Evolutionary conservation across 1,140 invertebrate genomes (phyloP).

Genomic region (Drosophila gunungcola): DNA sequence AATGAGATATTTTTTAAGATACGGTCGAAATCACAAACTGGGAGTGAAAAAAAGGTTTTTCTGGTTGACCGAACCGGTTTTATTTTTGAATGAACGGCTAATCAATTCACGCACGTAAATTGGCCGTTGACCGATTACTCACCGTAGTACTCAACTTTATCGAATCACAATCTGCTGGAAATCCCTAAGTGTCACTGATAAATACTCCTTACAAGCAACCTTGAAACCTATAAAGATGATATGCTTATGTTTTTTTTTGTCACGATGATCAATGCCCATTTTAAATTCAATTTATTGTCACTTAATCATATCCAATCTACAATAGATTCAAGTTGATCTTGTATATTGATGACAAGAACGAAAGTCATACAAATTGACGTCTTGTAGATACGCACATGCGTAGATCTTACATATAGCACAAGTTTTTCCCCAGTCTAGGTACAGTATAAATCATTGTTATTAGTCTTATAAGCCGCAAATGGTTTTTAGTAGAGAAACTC

Average conservation of each 20-base stretch:
- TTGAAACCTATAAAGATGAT: neutral
- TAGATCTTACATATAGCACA: neutral
- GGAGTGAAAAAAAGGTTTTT: neutral
- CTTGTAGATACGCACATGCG: neutral
- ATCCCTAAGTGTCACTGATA: conserved; percentile 9
- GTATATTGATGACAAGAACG: conserved; percentile 29
- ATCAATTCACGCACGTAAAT: conserved; percentile 21
- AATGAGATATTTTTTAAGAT: neutral
- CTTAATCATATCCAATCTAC: conserved; percentile 48
- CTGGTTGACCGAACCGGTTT: neutral
- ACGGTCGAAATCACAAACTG: too few species aligned
- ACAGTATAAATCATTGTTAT: neutral
- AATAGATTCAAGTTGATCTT: conserved; percentile 12
- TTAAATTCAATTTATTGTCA: conserved; percentile 57
- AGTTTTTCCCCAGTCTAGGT: neutral
- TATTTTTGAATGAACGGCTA: conserved; percentile 8
- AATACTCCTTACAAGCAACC: neutral
- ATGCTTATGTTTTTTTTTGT: conserved; percentile 11
- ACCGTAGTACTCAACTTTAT: conserved; percentile 3
- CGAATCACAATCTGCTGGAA: conserved; percentile 1
- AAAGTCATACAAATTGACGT: conserved; percentile 8
- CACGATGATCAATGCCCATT: conserved; percentile 30
- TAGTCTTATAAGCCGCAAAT: too few species aligned
- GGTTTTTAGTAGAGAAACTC: too few species aligned
- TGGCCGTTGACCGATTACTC: conserved; percentile 5